phyloP scores from a whole-genome alignment of 2,113 vertebrate species.

The Solenodon paradoxus region DNA sequence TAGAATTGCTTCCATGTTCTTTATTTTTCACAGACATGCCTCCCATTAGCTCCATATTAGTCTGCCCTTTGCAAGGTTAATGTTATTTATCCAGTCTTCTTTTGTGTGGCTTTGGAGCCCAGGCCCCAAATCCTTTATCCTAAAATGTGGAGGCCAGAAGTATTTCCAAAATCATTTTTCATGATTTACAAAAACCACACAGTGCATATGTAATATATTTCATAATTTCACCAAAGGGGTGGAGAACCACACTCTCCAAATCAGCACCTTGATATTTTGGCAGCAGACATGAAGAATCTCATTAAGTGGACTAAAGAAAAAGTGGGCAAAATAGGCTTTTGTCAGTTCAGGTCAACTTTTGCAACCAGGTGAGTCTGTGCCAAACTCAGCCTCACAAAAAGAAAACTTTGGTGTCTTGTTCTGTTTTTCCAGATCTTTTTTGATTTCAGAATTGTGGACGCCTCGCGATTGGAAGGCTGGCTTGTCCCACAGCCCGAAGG shows the following conservation, averaged over 20 bases:
- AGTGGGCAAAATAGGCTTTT: neutral
- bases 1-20: neutral
- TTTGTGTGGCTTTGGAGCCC: neutral
- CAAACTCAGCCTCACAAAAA: neutral
- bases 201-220: neutral
- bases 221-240: neutral
- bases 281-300: neutral
- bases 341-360: neutral
- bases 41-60: neutral
- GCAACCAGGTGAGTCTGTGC: neutral
- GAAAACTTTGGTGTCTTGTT: neutral
- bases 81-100: neutral
- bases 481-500: neutral
- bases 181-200: neutral
- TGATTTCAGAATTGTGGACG: neutral
- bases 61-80: neutral
- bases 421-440: neutral
- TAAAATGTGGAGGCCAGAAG: neutral
- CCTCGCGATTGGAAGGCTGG: neutral
- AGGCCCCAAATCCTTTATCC: neutral
- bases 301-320: neutral
- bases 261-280: neutral
- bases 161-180: slow-evolving; percentile 20
- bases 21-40: neutral
- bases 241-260: neutral